These are phyloP conservation scores for Ellobius talpinus DNA, from an alignment of 2,113 vertebrate genomes.

Conservation along the genomic window DNA sequence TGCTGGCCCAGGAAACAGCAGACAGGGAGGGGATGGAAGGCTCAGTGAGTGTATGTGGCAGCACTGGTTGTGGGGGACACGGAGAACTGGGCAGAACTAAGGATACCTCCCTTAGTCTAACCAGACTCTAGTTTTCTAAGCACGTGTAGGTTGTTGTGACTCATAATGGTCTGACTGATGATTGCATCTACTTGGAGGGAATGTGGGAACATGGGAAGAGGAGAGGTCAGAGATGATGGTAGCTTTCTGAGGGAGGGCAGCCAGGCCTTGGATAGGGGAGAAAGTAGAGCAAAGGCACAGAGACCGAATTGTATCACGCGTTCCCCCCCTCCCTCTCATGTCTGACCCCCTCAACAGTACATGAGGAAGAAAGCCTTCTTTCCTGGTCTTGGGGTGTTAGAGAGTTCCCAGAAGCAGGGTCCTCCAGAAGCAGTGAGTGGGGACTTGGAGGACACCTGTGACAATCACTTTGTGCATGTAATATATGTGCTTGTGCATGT, in stretches of 20 bases:
- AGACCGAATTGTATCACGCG: rapidly evolving
- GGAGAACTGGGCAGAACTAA: background rate
- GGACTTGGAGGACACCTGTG: background rate
- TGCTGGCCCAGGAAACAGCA: background rate
- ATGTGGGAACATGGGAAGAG: background rate
- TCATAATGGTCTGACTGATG: background rate
- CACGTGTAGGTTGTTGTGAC: background rate
- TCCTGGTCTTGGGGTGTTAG: too few relatives aligned
- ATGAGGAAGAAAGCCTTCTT: background rate
- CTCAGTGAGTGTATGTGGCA: background rate
- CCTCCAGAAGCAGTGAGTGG: background rate
- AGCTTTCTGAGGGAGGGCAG: background rate
- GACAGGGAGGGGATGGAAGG: background rate
- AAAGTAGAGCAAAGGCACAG: background rate
- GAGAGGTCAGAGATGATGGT: background rate
- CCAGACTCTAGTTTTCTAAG: background rate
- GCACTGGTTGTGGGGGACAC: background rate
- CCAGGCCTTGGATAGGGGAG: background rate
- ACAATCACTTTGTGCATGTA: background rate
- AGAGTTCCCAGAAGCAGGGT: background rate
- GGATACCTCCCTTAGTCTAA: background rate
- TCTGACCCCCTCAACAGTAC: background rate
- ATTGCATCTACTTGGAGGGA: background rate
- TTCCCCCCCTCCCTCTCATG: background rate
- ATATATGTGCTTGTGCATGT: background rate